phyloP scores from a whole-genome alignment of 1,140 invertebrate species.

The Cheumatopsyche charites region DNA sequence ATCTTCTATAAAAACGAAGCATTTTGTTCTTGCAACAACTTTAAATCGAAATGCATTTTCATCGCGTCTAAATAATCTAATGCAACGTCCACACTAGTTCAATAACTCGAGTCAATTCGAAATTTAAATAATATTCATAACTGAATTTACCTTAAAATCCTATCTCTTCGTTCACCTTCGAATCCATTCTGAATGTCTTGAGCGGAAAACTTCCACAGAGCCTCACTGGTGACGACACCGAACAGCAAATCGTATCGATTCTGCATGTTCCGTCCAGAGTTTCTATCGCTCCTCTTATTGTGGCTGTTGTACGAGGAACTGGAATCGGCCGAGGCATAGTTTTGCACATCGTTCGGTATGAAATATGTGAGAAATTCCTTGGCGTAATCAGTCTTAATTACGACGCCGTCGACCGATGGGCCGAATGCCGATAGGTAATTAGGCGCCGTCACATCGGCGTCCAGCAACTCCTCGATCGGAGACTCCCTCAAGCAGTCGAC shows the following conservation, averaged over 20 bases:
- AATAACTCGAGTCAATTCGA: too few relatives aligned
- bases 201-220: constrained; percentile 81
- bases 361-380: constrained; percentile 76
- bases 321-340: constrained; percentile 60
- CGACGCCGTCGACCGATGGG: constrained; percentile 84
- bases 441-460: constrained; percentile 79
- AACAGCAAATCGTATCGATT: constrained; percentile 81
- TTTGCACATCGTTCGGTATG: constrained; percentile 70
- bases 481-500: constrained; percentile 81
- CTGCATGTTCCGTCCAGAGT: constrained; percentile 55
- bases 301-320: constrained; percentile 56
- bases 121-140: too few relatives aligned
- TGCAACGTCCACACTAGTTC: too few relatives aligned
- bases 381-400: constrained; percentile 79
- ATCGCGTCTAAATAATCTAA: too few relatives aligned
- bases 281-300: constrained; percentile 60
- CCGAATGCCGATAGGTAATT: constrained; percentile 86
- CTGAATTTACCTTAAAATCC: constrained; percentile 74
- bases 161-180: constrained; percentile 84
- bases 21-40: too few relatives aligned
- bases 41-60: too few relatives aligned
- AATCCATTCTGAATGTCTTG: constrained; percentile 89
- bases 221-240: constrained; percentile 84
- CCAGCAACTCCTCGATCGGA: constrained; percentile 77
- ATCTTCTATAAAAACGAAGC: too few relatives aligned